Conservation (phyloP, 2,113 vertebrate genomes). For the Syngnathus scovelli region DNA sequence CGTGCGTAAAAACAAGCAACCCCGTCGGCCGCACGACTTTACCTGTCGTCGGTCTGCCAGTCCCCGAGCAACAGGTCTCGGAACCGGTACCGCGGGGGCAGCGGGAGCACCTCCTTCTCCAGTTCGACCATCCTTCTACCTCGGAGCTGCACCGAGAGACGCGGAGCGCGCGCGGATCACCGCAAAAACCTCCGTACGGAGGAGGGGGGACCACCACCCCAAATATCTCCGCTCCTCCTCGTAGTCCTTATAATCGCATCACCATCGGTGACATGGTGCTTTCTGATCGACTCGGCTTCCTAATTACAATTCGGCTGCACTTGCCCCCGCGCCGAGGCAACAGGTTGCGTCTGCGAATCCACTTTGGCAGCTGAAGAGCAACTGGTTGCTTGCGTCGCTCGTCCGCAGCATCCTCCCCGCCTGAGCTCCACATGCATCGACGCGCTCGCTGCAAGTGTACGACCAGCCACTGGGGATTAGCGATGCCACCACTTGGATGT, state of each 20-base stretch:
- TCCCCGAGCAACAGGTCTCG: constrained; percentile 83
- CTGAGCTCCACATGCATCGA: constrained; percentile 42
- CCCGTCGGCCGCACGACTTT: constrained; percentile 31
- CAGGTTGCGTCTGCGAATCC: constrained; percentile 56
- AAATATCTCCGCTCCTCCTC: constrained; percentile 39
- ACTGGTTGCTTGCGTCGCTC: constrained; percentile 64
- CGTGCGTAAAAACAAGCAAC: constrained; percentile 47
- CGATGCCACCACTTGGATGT: constrained; percentile 9
- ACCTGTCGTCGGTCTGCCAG: constrained; percentile 81
- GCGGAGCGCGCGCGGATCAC: constrained; percentile 31
- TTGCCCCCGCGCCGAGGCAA: constrained; percentile 47
- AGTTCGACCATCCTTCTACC: constrained; percentile 70
- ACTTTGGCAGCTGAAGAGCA: constrained; percentile 62
- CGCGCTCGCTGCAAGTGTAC: constrained; percentile 30
- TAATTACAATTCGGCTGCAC: constrained; percentile 21
- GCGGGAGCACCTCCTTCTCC: constrained; percentile 79
- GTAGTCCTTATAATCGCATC: constrained; percentile 29
- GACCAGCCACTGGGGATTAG: constrained; percentile 11
- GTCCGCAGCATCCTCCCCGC: constrained; percentile 45
- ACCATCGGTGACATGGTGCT: constrained; percentile 4
- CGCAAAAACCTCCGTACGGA: constrained; percentile 38
- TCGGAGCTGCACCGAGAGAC: constrained; percentile 28
- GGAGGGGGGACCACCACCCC: constrained; percentile 21
- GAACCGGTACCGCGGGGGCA: constrained; percentile 81
- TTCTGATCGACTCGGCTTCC: constrained; percentile 1